Percentiles rank a stretch among this genome's conserved stretches.
These are phyloP conservation scores for Petrosia ficiformis DNA, from an alignment of 37 sponge, comb jelly and placozoan species.

Conservation along the genomic window DNA sequence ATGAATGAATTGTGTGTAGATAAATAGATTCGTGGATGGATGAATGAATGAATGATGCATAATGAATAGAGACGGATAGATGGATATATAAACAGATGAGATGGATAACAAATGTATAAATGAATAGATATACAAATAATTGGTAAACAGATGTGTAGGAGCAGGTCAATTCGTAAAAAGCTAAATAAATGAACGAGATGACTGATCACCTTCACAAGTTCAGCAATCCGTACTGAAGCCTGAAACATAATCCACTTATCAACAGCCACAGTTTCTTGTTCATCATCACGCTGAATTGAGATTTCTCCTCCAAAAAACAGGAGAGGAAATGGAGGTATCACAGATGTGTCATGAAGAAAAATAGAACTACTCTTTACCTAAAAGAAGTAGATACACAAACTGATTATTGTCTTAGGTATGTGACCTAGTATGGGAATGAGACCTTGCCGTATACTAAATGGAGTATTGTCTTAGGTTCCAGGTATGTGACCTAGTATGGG, in stretches of 20 bases:
- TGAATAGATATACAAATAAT: too few relatives aligned
- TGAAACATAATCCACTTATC: constrained; percentile 72
- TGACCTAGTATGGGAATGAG: too few relatives aligned
- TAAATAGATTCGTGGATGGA: too few relatives aligned
- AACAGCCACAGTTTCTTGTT: constrained; percentile 55
- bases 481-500: too few relatives aligned
- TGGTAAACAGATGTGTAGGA: constrained; percentile 10
- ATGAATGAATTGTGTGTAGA: too few relatives aligned
- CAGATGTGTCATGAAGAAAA: constrained; percentile 62
- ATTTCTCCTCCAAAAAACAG: constrained; percentile 84
- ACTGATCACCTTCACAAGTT: constrained; percentile 50
- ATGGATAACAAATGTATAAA: too few relatives aligned
- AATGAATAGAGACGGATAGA: too few relatives aligned
- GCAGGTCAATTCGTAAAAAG: too few relatives aligned
- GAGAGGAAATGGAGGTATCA: constrained; percentile 74
- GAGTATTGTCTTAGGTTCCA: neutral
- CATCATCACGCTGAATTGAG: constrained; percentile 34
- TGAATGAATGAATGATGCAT: too few relatives aligned
- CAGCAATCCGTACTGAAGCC: constrained; percentile 55
- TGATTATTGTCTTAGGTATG: too few relatives aligned
- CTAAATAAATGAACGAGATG: neutral
- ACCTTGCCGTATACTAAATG: neutral
- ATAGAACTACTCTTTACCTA: constrained; percentile 39
- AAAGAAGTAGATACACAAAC: too few relatives aligned
- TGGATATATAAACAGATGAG: too few relatives aligned